Evolutionary conservation across 1,140 invertebrate genomes (phyloP), one percentile per base, ranked within the genome.

Genomic region (Geopemphigus sp.): DNA sequence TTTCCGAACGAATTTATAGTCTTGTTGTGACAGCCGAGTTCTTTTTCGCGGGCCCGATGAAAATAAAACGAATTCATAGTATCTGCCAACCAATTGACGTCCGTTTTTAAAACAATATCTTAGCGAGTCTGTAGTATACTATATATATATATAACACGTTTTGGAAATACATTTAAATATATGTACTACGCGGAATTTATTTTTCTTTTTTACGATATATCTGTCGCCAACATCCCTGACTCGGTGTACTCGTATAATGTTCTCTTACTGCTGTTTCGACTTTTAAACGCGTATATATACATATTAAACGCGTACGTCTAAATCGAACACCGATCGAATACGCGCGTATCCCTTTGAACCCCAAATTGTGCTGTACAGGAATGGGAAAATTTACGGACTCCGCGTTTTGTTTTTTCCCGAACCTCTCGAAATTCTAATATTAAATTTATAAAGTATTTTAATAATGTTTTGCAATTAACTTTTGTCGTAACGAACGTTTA

Each of bases 41-140:
- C 12, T 47, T 32, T 39, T 66, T 47, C 24, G 19, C 22, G 22
- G n/a, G 3, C 15, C 66, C n/a, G 19, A 24, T 17, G 39, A 22
- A 68, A 68, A 50, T 10, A 24, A 26, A 68, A 26, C 2, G 15
- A 1, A 68, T 68, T 50, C 50, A 47, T 47, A 50, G 66, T 68
- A 12, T 68, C 22, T n/a, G 45, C 50, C 66, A 50, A 50, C 66
- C 66, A 68, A 68, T 68, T 22, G 39, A 50, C 45, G 14, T 68
- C 26, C 32, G 32, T 26, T 66, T 68, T 50, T 19, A 26, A 68
- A 47, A 68, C 66, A 12, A 10, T 59, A 59, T 8, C 19, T 5
- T 11, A 8, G 6, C 22, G 32, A 11, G 39, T 22, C 14, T 22
- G 2, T 39, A 14, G 10, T 14, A 29, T 14, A 29, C 8, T n/a